These are phyloP conservation scores for Anthophora plumipes DNA, from an alignment of 2,888 invertebrate species.

Conservation along the genomic window DNA sequence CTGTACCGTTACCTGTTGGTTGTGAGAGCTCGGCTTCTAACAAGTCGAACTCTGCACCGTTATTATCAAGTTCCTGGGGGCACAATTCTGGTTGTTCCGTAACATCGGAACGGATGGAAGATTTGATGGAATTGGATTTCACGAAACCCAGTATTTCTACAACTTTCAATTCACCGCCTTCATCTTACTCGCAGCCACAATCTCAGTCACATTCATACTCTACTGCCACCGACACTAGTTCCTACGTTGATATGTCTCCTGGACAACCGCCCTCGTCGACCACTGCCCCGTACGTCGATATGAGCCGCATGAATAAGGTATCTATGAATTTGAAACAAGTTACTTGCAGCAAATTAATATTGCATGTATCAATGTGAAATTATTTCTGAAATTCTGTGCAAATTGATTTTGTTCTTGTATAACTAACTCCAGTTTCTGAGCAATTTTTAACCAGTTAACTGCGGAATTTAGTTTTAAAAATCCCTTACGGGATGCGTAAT, in stretches of 20 bases:
- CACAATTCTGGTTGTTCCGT: conserved; percentile 85
- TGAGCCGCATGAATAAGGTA: conserved; percentile 83
- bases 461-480: no score
- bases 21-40: conserved; percentile 80
- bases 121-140: conserved; percentile 94
- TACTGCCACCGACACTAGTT: conserved; percentile 84
- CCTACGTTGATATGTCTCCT: conserved; percentile 86
- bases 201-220: conserved; percentile 81
- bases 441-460: no score
- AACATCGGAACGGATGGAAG: conserved; percentile 89
- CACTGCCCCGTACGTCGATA: conserved; percentile 83
- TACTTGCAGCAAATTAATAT: background rate
- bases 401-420: background rate
- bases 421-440: background rate
- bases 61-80: conserved; percentile 86
- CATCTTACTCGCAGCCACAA: conserved; percentile 79
- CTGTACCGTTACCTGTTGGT: conserved; percentile 78
- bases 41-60: conserved; percentile 90
- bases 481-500: no score
- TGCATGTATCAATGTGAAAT: conserved; percentile 6
- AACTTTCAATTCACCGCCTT: conserved; percentile 76
- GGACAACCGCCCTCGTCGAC: conserved; percentile 80
- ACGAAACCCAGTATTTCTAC: conserved; percentile 83
- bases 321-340: background rate
- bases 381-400: no score